Conservation (phyloP, 2,113 vertebrate species). For the Calonectris borealis region DNA sequence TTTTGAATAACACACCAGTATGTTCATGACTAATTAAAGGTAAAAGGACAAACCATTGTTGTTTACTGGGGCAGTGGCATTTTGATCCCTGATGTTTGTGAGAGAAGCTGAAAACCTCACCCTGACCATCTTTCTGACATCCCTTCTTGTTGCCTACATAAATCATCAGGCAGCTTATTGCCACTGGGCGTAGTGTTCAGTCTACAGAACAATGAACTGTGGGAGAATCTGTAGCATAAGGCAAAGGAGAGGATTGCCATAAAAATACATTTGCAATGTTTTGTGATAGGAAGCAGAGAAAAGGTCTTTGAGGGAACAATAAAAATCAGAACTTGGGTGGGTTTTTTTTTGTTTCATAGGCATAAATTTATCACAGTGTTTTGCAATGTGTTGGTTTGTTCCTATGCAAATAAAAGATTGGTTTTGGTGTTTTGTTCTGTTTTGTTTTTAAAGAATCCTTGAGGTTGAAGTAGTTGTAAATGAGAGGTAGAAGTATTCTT, state of each 20-base stretch:
- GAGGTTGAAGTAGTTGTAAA: background rate
- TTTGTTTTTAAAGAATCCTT: background rate
- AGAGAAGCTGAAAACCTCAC: background rate
- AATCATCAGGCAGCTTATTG: background rate
- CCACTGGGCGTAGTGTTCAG: background rate
- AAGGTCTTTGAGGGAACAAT: background rate
- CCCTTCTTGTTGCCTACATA: background rate
- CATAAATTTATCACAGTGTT: background rate
- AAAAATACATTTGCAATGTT: background rate
- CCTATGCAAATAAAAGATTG: background rate
- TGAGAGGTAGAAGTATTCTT: background rate
- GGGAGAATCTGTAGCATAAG: background rate
- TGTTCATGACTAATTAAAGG: background rate
- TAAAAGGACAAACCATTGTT: background rate
- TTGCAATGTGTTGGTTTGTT: background rate
- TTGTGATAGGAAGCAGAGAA: background rate
- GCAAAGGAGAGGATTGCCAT: background rate
- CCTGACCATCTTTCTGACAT: background rate
- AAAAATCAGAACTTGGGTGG: background rate
- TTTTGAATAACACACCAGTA: background rate
- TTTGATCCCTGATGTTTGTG: background rate
- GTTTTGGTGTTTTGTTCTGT: background rate
- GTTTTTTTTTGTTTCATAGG: background rate
- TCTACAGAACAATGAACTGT: background rate
- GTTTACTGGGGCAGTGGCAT: background rate